Conservation (phyloP, 2,888 invertebrate species). For the Agapostemon virescens region DNA sequence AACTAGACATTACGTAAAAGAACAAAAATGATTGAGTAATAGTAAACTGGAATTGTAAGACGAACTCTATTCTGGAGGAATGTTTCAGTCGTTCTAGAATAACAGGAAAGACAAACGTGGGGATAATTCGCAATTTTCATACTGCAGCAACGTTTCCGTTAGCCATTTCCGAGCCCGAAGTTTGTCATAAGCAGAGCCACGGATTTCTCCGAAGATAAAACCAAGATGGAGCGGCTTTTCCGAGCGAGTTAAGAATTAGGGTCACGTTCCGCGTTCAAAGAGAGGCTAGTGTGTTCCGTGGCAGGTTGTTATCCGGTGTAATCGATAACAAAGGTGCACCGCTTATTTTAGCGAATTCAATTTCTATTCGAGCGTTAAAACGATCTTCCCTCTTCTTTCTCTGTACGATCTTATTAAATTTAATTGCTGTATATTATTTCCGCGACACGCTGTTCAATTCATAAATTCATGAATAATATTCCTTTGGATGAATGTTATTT, state of each 20-base stretch:
- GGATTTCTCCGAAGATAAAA: conserved; percentile 12
- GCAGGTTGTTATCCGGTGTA: conserved; percentile 31
- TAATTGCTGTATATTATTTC: conserved; percentile 18
- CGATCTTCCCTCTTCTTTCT: neutral
- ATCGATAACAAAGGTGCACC: conserved; percentile 39
- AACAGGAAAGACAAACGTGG: neutral
- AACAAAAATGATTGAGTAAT: too few species aligned
- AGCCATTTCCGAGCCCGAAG: neutral
- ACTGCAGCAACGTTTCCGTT: neutral
- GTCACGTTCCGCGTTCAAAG: conserved; percentile 48
- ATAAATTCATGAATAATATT: neutral
- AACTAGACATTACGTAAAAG: too few species aligned
- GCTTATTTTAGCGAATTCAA: conserved; percentile 51
- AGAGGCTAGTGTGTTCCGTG: conserved; percentile 15
- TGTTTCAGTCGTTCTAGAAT: neutral
- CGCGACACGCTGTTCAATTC: neutral
- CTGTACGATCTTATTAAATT: conserved; percentile 18
- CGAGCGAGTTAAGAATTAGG: conserved; percentile 34
- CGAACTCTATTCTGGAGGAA: neutral
- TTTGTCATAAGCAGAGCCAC: conserved; percentile 7
- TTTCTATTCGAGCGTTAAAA: conserved; percentile 41
- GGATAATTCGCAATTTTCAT: conserved; percentile 16
- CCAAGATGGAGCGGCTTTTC: neutral
- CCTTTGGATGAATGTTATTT: too few species aligned
- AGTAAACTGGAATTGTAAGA: neutral